Percentiles rank a stretch among this genome's conserved stretches.
Conservation (phyloP, 2,113 vertebrate genomes). For the Ictalurus punctatus region DNA sequence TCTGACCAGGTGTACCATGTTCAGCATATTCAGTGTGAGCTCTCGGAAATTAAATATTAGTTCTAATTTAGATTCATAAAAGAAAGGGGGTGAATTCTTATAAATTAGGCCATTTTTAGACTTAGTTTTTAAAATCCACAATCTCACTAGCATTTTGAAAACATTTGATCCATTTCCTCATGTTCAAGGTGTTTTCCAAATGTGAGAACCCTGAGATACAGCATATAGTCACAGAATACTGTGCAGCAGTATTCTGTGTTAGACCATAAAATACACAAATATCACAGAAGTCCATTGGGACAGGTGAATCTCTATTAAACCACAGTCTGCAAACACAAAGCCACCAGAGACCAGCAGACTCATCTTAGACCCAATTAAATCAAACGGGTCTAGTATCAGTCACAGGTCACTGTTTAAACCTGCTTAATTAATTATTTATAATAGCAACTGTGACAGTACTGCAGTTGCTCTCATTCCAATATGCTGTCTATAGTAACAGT, state of each 20-base stretch:
- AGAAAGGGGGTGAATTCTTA: too few species aligned
- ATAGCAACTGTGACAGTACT: not conserved
- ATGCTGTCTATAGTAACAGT: not conserved
- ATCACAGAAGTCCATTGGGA: not conserved
- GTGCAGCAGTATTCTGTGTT: too few species aligned
- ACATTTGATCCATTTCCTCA: not conserved
- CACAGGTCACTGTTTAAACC: not conserved
- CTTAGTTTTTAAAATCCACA: too few species aligned
- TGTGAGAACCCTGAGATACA: not conserved
- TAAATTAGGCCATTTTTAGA: not conserved
- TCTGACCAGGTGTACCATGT: not conserved
- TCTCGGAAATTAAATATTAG: not conserved
- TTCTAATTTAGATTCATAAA: not conserved
- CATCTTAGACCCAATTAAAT: conserved; percentile 1
- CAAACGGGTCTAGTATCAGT: not conserved
- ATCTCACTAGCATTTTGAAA: not conserved
- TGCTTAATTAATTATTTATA: not conserved
- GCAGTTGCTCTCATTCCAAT: not conserved
- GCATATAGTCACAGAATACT: not conserved
- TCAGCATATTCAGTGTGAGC: not conserved
- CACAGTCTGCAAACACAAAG: not conserved
- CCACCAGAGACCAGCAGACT: not conserved
- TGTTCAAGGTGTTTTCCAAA: not conserved
- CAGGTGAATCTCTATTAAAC: not conserved
- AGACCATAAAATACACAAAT: not conserved